Evolutionary conservation across 1,140 invertebrate species (phyloP), one percentile per base, ranked within the genome.

Genomic region (Anthonomus grandis): DNA sequence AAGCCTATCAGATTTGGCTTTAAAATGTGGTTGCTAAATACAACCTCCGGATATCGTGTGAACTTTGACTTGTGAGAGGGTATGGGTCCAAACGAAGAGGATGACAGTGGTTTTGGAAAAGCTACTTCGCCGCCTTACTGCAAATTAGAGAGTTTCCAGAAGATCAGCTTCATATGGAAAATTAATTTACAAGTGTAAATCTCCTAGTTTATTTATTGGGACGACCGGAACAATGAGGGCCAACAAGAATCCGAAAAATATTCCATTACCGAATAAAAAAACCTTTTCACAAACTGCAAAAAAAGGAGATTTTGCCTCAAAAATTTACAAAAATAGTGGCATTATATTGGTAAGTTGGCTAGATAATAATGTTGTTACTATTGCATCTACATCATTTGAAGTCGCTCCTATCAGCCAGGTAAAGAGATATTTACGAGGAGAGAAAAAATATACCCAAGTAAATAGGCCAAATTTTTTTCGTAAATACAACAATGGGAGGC

Each of bases 401-500:
- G 19, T 41, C 21, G 4, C 34, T 4, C 18, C 34, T 13, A 38
- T 52, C 3, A 22, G 10, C 2, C n/a, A 41, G 9, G 36, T 52
- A 4, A 41, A 52, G 13, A 41, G 49, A 17, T 52, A 19, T 42
- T 52, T 38, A 3, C 34, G 23, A 22, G 21, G 17, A 15, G 37
- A 71, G 61, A 52, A 44, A 23, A 41, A 52, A 41, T 4, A 44
- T 9, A 41, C 22, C 10, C 25, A 52, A 10, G 37, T 41, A 19
- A 41, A 41, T 5, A 15, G 49, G 13, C 69, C 69, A 64, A 51
- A 65, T 66, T 58, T 72, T 54, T 60, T 71, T 44, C 47, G 58
- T 44, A 63, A 64, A 57, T 74, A 74, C 66, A 74, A 73, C 57
- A 65, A 52, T 62, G 70, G 63, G 8, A 37, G 71, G 63, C 6